Conservation (phyloP, 2,113 vertebrate species). For the Rattus norvegicus region DNA sequence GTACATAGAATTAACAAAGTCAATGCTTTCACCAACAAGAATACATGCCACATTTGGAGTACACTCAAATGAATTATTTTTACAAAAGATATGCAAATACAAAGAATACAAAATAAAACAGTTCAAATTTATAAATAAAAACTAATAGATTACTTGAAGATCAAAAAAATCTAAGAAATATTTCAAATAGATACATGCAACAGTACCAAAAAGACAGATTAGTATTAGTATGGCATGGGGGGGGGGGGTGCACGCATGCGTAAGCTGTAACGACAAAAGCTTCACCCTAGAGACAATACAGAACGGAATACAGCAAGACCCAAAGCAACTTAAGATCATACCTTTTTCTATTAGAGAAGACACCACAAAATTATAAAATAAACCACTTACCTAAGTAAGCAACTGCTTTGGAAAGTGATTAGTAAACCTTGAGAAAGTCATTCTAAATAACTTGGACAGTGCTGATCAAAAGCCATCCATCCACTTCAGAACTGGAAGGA, state of each 20-base stretch:
- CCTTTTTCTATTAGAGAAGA: slow-evolving; percentile 30
- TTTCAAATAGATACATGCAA: slow-evolving; percentile 43
- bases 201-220: slow-evolving; percentile 31
- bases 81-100: slow-evolving; percentile 45
- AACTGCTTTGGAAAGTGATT: background rate
- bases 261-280: slow-evolving; percentile 25
- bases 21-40: background rate
- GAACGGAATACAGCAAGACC: background rate
- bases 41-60: slow-evolving; percentile 30
- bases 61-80: slow-evolving; percentile 26
- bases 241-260: background rate
- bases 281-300: background rate
- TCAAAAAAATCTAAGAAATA: slow-evolving; percentile 50
- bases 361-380: slow-evolving; percentile 1
- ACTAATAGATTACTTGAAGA: background rate
- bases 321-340: background rate
- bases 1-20: slow-evolving; percentile 46
- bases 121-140: slow-evolving; percentile 12
- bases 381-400: background rate
- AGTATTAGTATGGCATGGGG: background rate
- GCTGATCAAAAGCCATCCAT: background rate
- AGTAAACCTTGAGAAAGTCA: background rate
- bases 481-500: background rate
- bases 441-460: slow-evolving; percentile 34
- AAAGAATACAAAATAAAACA: slow-evolving; percentile 34